Percentiles rank a stretch among this genome's conserved stretches.
Conservation (phyloP, 2,888 invertebrate species). For the Zygothrica quintamaculata region DNA sequence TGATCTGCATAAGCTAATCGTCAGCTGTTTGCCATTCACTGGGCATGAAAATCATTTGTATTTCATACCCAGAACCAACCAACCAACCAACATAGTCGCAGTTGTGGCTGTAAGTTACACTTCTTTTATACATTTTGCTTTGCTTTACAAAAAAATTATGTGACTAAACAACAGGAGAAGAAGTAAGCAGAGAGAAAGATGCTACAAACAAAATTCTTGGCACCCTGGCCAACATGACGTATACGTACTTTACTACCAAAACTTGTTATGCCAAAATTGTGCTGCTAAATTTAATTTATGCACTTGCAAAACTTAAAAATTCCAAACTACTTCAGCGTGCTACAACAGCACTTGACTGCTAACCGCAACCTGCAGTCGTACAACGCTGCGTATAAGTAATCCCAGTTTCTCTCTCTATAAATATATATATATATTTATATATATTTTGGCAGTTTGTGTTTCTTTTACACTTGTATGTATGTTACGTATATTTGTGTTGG, state of each 20-base stretch:
- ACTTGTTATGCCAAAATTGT: constrained; percentile 48
- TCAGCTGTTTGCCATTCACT: constrained; percentile 60
- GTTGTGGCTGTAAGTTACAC: constrained; percentile 35
- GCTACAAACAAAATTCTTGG: constrained; percentile 31
- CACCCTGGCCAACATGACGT: constrained; percentile 38
- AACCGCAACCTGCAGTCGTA: constrained; percentile 34
- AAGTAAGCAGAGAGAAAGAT: constrained; percentile 20
- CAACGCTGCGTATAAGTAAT: constrained; percentile 54
- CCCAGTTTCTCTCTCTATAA: too few relatives aligned
- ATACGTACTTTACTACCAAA: constrained; percentile 37
- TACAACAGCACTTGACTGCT: constrained; percentile 41
- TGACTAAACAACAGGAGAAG: constrained; percentile 15
- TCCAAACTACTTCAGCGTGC: constrained; percentile 34
- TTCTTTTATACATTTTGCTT: constrained; percentile 35
- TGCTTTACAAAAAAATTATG: constrained; percentile 42
- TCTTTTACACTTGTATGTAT: too few relatives aligned
- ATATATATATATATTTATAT: too few relatives aligned
- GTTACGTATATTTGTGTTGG: too few relatives aligned
- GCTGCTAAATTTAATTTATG: constrained; percentile 64
- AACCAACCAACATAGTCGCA: constrained; percentile 11
- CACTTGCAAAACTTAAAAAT: constrained; percentile 47
- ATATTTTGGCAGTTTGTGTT: too few relatives aligned
- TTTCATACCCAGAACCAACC: constrained; percentile 23
- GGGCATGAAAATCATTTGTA: constrained; percentile 54
- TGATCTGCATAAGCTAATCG: constrained; percentile 58